Base-by-base conservation (phyloP, 2,113 vertebrate species). In the Gyps fulvus region DNA sequence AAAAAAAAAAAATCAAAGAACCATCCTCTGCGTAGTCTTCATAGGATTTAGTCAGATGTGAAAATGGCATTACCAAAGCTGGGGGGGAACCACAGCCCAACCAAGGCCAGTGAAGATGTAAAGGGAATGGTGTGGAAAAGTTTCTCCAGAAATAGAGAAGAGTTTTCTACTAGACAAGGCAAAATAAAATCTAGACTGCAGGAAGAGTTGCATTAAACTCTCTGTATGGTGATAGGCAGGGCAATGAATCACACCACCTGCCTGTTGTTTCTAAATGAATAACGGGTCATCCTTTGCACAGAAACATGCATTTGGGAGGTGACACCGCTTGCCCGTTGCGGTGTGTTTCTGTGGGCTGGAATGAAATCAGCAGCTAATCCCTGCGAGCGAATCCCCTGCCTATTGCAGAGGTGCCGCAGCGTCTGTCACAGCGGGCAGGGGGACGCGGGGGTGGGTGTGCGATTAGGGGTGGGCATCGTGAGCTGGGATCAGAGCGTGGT, bases 391-490 rank as follows among this genome's bases (percentile, higher is more conserved):
- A 14, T 55, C 14, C 47, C 17, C 49, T 25, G 54, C 47, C 40
- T 45, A 2, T 4, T 17, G 57, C 9, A 13, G 7, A 57, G 32
- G 31, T 29, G 40, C 40, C 0, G 2, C 16, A 3, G 54, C 6
- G 13, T 59, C 42, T 16, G 13, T 23, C 14, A 0, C 1, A 4
- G 3, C 3, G 17, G 42, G 36, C 11, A 36, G 38, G 27, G 55
- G 26, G 25, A 13, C 0, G 9, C 6, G 5, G 55, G 32, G 21
- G 16, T 34, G 16, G 23, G 36, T 18, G 47, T 10, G 15, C 2
- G 3, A 16, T 29, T 14, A 32, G 43, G 57, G 26, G 10, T 13
- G 7, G 29, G 20, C 54, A n/a, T 21, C 1, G 2, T 29, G 52
- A 47, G 61, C 4, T 67, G 45, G 47, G 45, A 17, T 31, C 23